Evolutionary conservation across 2,888 invertebrate species (phyloP), one percentile per base, ranked within the genome.

Genomic region (Mimumesa dahlbomi): DNA sequence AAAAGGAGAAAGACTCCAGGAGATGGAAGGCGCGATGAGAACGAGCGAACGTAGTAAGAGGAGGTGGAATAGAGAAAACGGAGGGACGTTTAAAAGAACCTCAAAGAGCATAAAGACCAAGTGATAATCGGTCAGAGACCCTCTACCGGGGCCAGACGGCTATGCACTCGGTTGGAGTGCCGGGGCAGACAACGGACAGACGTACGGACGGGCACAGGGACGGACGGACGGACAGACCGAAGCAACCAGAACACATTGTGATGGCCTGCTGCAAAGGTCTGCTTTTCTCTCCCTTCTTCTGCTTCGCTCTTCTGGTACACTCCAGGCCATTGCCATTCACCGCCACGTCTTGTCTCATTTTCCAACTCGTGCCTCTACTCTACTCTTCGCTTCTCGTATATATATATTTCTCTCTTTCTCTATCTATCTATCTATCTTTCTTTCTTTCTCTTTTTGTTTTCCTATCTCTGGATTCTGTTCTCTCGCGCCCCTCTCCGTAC

Each of bases 51-150:
- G 57, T 34, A 38, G 70, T 57, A 64, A 71, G 54, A 69, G 57
- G 53, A 71, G 70, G 61, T 61, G 56, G 66, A 56, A 43, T 34
- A 43, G 56, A 56, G 58, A 9, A 54, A 22, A 46, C 45, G 9
- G 49, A 52, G 75, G 59, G 67, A 54, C 45, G 73, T 77, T 78
- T 82, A 81, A 84, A 85, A 83, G 83, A 85, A 81, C 82, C 82
- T 84, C 83, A 84, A 85, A 85, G 84, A 82, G 73, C 79, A 83
- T 84, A 84, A 84, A 84, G 85, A 84, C 83, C 82, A 84, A 84
- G 85, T 85, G 86, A 86, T 85, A 86, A 86, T 86, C 86, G 86
- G 86, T 85, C 86, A 85, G 85, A 85, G 86, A 85, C 84, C 85
- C 84, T 82, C 81, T 77, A 75, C 79, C 77, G 82, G 81, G 84